These are phyloP conservation scores for Syrista parreyssii DNA, from an alignment of 2,888 invertebrate species.

Conservation along the genomic window DNA sequence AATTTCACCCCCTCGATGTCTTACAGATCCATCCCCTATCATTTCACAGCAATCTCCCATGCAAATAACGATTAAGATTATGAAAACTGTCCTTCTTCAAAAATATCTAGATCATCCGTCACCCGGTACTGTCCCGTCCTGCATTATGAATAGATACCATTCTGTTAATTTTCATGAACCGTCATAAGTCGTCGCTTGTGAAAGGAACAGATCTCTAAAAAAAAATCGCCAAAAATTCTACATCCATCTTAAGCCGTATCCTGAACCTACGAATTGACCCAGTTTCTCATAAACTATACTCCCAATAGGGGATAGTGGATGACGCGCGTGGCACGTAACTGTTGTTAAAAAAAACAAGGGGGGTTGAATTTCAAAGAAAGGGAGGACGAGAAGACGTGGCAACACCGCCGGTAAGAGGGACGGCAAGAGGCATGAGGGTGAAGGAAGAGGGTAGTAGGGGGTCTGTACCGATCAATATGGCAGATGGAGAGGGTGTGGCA, in stretches of 20 bases:
- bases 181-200: background rate
- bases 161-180: background rate
- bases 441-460: conserved; percentile 34
- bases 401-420: conserved; percentile 40
- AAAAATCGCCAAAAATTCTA: background rate
- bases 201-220: background rate
- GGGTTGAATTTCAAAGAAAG: conserved; percentile 1
- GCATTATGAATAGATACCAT: background rate
- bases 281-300: background rate
- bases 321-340: background rate
- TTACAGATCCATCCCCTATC: background rate
- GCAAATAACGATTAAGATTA: background rate
- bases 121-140: background rate
- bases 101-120: background rate
- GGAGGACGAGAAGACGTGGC: conserved; percentile 44
- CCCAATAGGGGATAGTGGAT: background rate
- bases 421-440: conserved; percentile 19
- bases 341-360: conserved; percentile 4
- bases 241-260: background rate
- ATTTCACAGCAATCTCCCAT: background rate
- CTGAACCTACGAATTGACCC: background rate
- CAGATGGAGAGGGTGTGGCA: conserved; percentile 27
- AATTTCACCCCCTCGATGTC: background rate
- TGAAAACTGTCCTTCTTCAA: background rate
- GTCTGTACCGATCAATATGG: conserved; percentile 58